Base-by-base conservation (phyloP, 2,888 invertebrate genomes). In the Coleophora deauratella region DNA sequence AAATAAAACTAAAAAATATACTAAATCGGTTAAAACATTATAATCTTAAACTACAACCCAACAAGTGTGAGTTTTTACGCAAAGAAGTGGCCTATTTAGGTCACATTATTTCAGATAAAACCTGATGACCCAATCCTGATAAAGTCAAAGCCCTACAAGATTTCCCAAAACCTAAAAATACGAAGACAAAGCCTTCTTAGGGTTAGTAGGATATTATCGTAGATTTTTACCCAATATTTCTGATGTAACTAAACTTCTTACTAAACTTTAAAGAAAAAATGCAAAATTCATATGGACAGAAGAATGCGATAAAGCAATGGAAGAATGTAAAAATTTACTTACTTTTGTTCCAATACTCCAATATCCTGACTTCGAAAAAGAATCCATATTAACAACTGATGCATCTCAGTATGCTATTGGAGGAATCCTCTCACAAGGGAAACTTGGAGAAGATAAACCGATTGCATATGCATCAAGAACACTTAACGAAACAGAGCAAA, bases 401-500 rank as follows among this genome's bases (percentile, higher is more conserved):
- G 41, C 41, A 7, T 27, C 27, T 8, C 37, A 33, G 15, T 28
- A 28, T 34, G 35, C 42, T n/a, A 15, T 38, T n/a, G 38, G 42
- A 3, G 33, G 27, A 15, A 32, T 38, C 1, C n/a, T 42, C 14
- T 42, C 42, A 14, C 43, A 43, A 34, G 39, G 43, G 11, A 2
- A 1, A 9, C 7, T 33, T 3, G n/a, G 35, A 2, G 12, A 37
- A 11, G 38, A 42, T 32, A 3, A 33, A 8, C 42, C 37, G n/a
- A 35, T 42, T 6, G 37, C 37, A 1, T 42, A 38, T 31, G 37
- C 42, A 1, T 31, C 31, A n/a, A 33, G 42, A 15, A 38, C 27
- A 0, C 13, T 42, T 1, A 44, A 44, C 33, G 38, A 44, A 34
- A 37, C 37, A 3, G 49, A 49, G 44, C 4, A 9, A 15, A 45